phyloP scores from a whole-genome alignment of 2,113 vertebrate genomes.

The Varanus komodoensis region DNA sequence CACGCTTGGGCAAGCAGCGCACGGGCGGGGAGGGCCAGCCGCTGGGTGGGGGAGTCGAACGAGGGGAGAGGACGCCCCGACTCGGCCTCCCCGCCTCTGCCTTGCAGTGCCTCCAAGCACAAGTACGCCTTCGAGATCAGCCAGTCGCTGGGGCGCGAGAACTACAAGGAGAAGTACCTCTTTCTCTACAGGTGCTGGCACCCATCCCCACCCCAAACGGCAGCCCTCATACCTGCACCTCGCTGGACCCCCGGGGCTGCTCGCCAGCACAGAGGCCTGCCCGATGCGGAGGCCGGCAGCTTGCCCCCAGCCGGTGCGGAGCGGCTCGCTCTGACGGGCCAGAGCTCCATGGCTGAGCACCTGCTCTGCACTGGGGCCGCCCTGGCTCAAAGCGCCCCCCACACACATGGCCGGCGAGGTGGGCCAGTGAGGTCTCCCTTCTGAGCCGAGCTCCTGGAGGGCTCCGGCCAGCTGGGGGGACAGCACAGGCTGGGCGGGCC shows the following conservation, averaged over 20 bases:
- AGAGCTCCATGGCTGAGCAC: background rate
- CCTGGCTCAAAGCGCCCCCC: too few relatives aligned
- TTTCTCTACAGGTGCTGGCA: slow-evolving; percentile 87
- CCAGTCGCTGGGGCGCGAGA: slow-evolving; percentile 84
- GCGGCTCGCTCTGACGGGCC: too few relatives aligned
- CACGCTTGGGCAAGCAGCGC: too few relatives aligned
- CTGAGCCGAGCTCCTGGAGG: too few relatives aligned
- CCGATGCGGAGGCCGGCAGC: too few relatives aligned
- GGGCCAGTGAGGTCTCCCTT: too few relatives aligned
- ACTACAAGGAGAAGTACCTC: slow-evolving; percentile 92
- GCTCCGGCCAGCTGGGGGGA: too few relatives aligned
- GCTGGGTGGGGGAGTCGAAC: background rate
- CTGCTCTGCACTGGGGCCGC: background rate
- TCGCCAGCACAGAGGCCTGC: background rate
- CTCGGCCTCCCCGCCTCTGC: background rate
- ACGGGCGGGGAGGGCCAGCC: too few relatives aligned
- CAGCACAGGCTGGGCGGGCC: too few relatives aligned
- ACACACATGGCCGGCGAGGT: too few relatives aligned
- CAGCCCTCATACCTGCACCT: too few relatives aligned
- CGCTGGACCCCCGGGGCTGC: background rate
- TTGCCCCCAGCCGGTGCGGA: background rate
- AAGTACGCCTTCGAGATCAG: slow-evolving; percentile 82
- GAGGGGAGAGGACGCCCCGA: too few relatives aligned
- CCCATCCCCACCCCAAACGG: background rate
- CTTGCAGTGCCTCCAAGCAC: slow-evolving; percentile 70